Evolutionary conservation across 2,797 vertebrate species (phyloP).

Genomic region (Macrochelys suwanniensis): DNA sequence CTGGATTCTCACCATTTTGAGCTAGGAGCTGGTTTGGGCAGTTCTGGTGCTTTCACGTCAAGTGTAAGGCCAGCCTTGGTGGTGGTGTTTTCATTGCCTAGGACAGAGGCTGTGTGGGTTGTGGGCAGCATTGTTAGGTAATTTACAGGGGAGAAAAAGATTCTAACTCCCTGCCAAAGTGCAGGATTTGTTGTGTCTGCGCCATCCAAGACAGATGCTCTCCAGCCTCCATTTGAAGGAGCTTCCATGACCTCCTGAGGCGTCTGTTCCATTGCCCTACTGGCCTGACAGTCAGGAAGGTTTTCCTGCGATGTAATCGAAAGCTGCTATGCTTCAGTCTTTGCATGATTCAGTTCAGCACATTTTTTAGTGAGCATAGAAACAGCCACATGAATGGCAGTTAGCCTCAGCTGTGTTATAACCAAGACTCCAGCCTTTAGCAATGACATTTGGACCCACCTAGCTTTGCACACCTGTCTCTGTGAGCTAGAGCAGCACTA

Average conservation of each 20-base stretch:
- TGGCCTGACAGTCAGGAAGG: not conserved
- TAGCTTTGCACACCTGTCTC: slow-evolving; percentile 34
- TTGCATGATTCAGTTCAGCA: slow-evolving; percentile 36
- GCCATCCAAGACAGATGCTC: not conserved
- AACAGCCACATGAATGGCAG: not conserved
- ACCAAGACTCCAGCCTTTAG: slow-evolving; percentile 43
- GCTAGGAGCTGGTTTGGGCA: no score
- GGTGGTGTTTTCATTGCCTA: slow-evolving; percentile 25
- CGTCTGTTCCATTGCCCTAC: not conserved
- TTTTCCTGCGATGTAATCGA: not conserved
- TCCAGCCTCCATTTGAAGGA: not conserved
- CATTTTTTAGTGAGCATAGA: not conserved
- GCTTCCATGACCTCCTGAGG: no score
- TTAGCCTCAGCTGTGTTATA: slow-evolving; percentile 22
- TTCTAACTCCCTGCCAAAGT: not conserved
- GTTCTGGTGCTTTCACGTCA: slow-evolving; percentile 17
- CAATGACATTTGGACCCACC: slow-evolving; percentile 51
- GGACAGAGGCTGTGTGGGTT: slow-evolving; percentile 1
- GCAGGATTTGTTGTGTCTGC: not conserved
- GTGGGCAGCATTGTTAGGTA: slow-evolving; percentile 4
- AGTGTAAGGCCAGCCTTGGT: not conserved
- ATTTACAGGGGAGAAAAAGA: slow-evolving; percentile 19
- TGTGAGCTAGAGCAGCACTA: slow-evolving; percentile 10
- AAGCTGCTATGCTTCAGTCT: not conserved
- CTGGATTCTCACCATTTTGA: no score